These are phyloP conservation scores for Apostichopus japonicus DNA, from an alignment of 35 echinoderm and acorn worm species.

Conservation along the genomic window DNA sequence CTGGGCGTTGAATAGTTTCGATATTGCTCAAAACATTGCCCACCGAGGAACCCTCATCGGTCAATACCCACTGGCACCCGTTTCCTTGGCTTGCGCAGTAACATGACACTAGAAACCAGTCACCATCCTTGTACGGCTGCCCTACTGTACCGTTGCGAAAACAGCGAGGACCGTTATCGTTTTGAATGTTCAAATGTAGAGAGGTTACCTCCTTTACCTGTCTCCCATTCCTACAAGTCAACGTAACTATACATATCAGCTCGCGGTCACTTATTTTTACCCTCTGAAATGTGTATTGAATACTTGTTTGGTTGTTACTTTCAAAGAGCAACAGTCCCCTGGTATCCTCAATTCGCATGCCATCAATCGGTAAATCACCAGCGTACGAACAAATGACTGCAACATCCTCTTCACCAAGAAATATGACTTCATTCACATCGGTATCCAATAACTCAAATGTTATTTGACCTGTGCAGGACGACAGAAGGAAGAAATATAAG, in stretches of 20 bases:
- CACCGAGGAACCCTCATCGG: neutral
- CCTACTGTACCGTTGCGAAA: constrained; percentile 20
- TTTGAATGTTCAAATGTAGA: constrained; percentile 5
- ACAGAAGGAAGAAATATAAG: too few relatives aligned
- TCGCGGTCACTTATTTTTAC: neutral
- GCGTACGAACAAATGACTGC: neutral
- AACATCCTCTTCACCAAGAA: constrained; percentile 9
- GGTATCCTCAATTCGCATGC: neutral
- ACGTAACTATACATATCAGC: neutral
- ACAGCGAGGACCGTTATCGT: neutral
- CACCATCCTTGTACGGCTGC: constrained; percentile 6
- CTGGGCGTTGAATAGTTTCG: neutral
- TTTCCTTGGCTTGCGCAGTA: neutral
- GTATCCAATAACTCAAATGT: constrained; percentile 14
- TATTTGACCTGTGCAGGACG: neutral
- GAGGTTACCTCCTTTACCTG: neutral
- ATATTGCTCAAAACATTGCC: neutral
- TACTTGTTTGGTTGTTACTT: neutral
- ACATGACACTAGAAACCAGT: neutral
- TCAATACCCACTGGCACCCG: neutral
- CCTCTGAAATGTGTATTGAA: neutral
- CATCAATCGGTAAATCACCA: too few relatives aligned
- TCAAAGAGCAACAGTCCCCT: neutral
- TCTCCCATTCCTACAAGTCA: neutral
- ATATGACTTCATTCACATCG: constrained; percentile 16